phyloP scores from a whole-genome alignment of 1,140 invertebrate species.

The Samia ricini region DNA sequence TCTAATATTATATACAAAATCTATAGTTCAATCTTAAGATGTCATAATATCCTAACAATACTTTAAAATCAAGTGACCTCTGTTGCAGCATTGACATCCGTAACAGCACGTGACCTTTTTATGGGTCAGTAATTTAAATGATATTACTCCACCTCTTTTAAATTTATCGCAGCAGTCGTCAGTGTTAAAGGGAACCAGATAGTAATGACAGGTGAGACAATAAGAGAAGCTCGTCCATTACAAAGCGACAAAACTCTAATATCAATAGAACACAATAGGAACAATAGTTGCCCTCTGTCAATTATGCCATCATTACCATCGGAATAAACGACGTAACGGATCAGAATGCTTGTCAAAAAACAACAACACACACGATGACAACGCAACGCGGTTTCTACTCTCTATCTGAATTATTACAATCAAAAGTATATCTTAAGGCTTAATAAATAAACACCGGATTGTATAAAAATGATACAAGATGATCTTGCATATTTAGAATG shows the following conservation, averaged over 20 bases:
- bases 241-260: constrained; percentile 75
- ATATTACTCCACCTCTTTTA: constrained; percentile 63
- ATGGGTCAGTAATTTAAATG: constrained; percentile 30
- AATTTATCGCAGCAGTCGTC: constrained; percentile 48
- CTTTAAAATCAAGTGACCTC: not conserved
- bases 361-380: constrained; percentile 55
- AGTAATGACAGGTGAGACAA: constrained; percentile 61
- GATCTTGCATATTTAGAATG: constrained; percentile 52
- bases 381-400: constrained; percentile 25
- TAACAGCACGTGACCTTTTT: not conserved
- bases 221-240: constrained; percentile 62
- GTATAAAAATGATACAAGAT: constrained; percentile 16
- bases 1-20: not conserved
- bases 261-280: constrained; percentile 73
- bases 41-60: not conserved
- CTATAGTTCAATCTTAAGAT: not conserved
- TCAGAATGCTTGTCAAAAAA: constrained; percentile 63
- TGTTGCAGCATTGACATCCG: not conserved
- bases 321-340: constrained; percentile 71
- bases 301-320: constrained; percentile 76
- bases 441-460: constrained; percentile 28
- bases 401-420: constrained; percentile 20
- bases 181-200: constrained; percentile 52
- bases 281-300: constrained; percentile 76
- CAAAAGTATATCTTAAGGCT: constrained; percentile 31